A percentile compares a stretch with the other conserved stretches of the same genome.
Conservation (phyloP, 2,888 invertebrate species). For the Himalopsyche japonica region DNA sequence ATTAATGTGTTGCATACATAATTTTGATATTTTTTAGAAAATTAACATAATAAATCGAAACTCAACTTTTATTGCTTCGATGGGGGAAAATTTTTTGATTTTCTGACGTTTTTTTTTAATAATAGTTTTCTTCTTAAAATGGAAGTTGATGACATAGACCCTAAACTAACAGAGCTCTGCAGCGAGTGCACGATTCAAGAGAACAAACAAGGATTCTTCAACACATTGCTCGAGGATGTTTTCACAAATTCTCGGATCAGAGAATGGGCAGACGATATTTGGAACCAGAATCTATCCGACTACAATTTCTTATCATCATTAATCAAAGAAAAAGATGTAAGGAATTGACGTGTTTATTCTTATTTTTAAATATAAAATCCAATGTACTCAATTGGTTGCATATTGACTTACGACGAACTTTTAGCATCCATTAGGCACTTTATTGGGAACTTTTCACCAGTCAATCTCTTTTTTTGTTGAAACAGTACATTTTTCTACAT, state of each 20-base stretch:
- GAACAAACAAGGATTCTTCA: constrained; percentile 34
- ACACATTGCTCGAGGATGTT: constrained; percentile 18
- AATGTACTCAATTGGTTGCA: too few relatives aligned
- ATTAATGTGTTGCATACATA: too few relatives aligned
- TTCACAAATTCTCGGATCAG: constrained; percentile 11
- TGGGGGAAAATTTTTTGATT: too few relatives aligned
- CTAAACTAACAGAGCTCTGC: constrained; percentile 28
- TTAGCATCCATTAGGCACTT: too few relatives aligned
- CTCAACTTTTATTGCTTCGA: too few relatives aligned
- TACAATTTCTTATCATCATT: constrained; percentile 11
- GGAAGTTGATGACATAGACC: constrained; percentile 24
- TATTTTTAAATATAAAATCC: background rate
- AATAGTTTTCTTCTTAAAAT: background rate
- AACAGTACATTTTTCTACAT: too few relatives aligned
- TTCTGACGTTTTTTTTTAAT: too few relatives aligned
- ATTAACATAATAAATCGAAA: too few relatives aligned
- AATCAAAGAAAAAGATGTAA: constrained; percentile 19
- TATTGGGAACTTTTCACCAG: too few relatives aligned
- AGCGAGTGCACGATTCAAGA: constrained; percentile 34
- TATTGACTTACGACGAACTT: background rate
- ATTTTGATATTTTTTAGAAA: too few relatives aligned
- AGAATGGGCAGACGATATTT: constrained; percentile 26
- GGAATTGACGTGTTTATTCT: background rate
- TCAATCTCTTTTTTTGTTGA: too few relatives aligned
- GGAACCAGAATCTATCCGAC: constrained; percentile 8